Base-by-base conservation (phyloP, 2,888 invertebrate species). In the Cistogaster globosa region DNA sequence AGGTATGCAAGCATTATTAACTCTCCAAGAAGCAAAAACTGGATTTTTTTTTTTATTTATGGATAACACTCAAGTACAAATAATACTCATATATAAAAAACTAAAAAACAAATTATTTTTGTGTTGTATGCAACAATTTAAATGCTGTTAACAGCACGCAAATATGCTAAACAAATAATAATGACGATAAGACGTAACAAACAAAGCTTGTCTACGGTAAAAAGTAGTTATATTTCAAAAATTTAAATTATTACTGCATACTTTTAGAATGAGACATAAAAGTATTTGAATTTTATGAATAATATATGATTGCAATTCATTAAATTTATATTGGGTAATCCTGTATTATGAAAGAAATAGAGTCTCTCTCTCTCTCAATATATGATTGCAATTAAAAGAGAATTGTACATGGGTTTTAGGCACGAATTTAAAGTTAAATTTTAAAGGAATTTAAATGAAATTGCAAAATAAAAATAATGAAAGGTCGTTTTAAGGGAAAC, bases 91-190 rank as follows among this genome's bases (percentile, higher is more conserved):
- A 8, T 32, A 32, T 32, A 32, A 32, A 45, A 6, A 20, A 20
- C n/a, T 16, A 4, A 6, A 26, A 2, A 20, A 78, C 22, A 26
- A 75, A 51, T 53, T 32, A 45, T 68, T 26, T 51, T 51, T 36
- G 20, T 63, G 18, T 53, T 53, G 67, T 72, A 60, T 81, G 57
- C 72, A 81, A 77, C 68, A 80, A 77, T 84, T 67, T 77, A 22
- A 62, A 67, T 53, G 57, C 74, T 74, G 80, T 84, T 84, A 71
- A 68, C 77, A 81, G 77, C 81, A 84, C 77, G 84, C 81, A 84
- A 84, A 74, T 78, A 69, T 78, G 75, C 75, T 75, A 81, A 75
- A 57, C 62, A 81, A 75, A 63, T 18, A 55, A 68, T 62, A 75
- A 68, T 48, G 69, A 81, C 69, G 72, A 67, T 20, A 75, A 69